Conservation (phyloP, 2,888 invertebrate genomes). For the Bedellia somnulentella region DNA sequence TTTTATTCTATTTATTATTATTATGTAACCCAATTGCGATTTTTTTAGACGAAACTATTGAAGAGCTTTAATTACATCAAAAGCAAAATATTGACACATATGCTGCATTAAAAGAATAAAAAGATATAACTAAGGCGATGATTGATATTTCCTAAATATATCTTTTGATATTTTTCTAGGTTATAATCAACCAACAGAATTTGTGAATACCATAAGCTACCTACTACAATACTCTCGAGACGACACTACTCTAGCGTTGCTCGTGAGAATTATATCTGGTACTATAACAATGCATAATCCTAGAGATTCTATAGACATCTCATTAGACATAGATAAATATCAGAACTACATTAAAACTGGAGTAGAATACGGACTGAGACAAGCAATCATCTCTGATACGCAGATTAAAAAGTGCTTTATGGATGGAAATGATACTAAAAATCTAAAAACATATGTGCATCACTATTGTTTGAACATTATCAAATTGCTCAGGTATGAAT, state of each 20-base stretch:
- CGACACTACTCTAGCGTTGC: constrained; percentile 60
- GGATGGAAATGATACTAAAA: constrained; percentile 20
- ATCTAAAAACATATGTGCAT: constrained; percentile 46
- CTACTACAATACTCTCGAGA: constrained; percentile 62
- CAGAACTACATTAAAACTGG: constrained; percentile 36
- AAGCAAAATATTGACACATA: too few relatives aligned
- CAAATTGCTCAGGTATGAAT: constrained; percentile 39
- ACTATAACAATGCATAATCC: constrained; percentile 53
- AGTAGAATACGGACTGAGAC: constrained; percentile 40
- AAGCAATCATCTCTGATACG: constrained; percentile 33
- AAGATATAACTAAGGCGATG: too few relatives aligned
- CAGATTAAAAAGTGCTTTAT: constrained; percentile 37
- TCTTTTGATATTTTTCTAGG: constrained; percentile 42
- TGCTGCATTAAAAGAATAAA: too few relatives aligned
- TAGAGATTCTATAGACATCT: constrained; percentile 28
- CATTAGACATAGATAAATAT: constrained; percentile 35
- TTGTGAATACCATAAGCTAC: constrained; percentile 63
- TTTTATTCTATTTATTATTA: neutral
- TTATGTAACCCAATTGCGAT: too few relatives aligned
- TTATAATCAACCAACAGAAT: constrained; percentile 61
- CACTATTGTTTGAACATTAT: constrained; percentile 41
- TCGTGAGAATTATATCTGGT: constrained; percentile 65
- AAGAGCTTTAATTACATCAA: too few relatives aligned
- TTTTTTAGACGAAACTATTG: too few relatives aligned
- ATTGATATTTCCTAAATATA: too few relatives aligned